Evolutionary conservation across 2,888 invertebrate genomes (phyloP), one percentile per base, ranked within the genome.

Genomic region (Augochlorella aurata): DNA sequence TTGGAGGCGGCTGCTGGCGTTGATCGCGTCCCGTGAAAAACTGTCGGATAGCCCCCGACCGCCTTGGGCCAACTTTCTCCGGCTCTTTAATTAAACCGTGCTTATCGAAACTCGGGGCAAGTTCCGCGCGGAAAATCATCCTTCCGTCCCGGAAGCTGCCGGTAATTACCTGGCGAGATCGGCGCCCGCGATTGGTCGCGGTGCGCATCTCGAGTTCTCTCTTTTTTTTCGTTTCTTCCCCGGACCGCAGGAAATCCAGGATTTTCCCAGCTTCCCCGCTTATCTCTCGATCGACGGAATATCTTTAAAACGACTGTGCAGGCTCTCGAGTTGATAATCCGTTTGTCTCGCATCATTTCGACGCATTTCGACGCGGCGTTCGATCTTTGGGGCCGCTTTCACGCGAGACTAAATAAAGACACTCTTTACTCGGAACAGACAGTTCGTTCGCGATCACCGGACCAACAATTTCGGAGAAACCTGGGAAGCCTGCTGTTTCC

Each of bases 61-160:
- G 38, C 8, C 44, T 24, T 16, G 58, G 24, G 21, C 38, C 70
- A 71, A 78, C 45, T 78, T 78, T 67, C 38, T 18, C 21, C 44
- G 66, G 47, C 21, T 47, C 68, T 78, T 75, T 68, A 75, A 78
- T 78, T 75, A 68, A 78, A 68, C 76, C 72, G 24, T 47, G 44
- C 74, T 68, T 68, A 67, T 78, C 78, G 61, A 58, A 67, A 75
- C 54, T 75, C 50, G 24, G 44, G 58, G 1, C 18, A 68, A 74
- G 49, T 78, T 78, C 24, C 47, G 10, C 44, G 10, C 74, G 65
- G 65, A 66, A 78, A 68, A 74, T 68, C 47, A 74, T 45, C 44
- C 4, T 50, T 44, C 21, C 65, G n/a, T 3, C 21, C 54, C 29
- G n/a, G 50, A 49, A 74, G 24, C 10, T n/a, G 44, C 61, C 47